Conservation (phyloP, 2,113 vertebrate species). For the Epinephelus lanceolatus region DNA sequence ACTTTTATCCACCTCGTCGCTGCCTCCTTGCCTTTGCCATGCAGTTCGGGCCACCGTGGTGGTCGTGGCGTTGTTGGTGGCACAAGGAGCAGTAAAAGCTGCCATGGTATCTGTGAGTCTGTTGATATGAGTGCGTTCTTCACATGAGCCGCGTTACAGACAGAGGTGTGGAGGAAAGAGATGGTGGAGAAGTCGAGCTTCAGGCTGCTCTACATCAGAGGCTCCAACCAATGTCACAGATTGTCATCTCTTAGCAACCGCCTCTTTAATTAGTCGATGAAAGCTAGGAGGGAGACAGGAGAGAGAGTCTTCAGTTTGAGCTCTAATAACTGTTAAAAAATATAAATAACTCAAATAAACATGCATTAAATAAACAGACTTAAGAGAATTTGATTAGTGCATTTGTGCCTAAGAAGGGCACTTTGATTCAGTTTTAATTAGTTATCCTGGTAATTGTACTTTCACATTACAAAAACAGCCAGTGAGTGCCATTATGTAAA, state of each 20-base stretch:
- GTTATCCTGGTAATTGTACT: background rate
- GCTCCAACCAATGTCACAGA: slow-evolving; percentile 63
- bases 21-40: background rate
- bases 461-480: background rate
- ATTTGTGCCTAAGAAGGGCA: background rate
- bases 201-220: slow-evolving; percentile 76
- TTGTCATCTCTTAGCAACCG: slow-evolving; percentile 85
- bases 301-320: slow-evolving; percentile 52
- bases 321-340: background rate
- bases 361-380: background rate
- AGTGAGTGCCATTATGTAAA: background rate
- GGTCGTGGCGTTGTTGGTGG: slow-evolving; percentile 2
- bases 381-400: background rate
- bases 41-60: slow-evolving; percentile 31
- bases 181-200: slow-evolving; percentile 61
- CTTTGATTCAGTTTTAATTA: background rate
- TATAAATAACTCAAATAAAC: background rate
- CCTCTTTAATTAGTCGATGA: slow-evolving; percentile 82
- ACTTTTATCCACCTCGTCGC: background rate
- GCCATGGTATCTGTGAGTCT: slow-evolving; percentile 75
- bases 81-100: slow-evolving; percentile 55
- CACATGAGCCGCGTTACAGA: slow-evolving; percentile 64
- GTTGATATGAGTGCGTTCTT: slow-evolving; percentile 35
- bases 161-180: slow-evolving; percentile 34
- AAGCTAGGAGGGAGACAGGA: slow-evolving; percentile 66